Evolutionary conservation across 2,113 vertebrate genomes (phyloP), one percentile per base, ranked within the genome.

Genomic region (Solea solea): DNA sequence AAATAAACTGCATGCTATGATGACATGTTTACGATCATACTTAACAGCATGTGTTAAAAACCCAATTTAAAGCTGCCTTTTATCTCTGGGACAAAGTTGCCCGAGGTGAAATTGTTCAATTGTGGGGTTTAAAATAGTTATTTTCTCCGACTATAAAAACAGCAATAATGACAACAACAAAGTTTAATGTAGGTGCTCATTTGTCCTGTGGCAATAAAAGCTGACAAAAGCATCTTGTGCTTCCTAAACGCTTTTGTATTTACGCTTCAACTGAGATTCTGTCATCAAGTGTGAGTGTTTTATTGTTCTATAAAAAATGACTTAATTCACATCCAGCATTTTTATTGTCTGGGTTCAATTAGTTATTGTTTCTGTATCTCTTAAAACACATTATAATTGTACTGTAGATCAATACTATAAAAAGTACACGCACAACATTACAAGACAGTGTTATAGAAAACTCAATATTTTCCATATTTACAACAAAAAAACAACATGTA

Each of bases 351-450:
- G 1, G n/a, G 25, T 25, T 54, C 27, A 54, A 34, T 65, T 49
- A 48, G 3, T 57, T 45, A 48, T 40, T 39, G 61, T 62, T 60
- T 50, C 11, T 10, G 28, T 44, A 25, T 61, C n/a, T 70, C 11
- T 46, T 11, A 5, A 40, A 27, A 60, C 70, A 64, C 67, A 52
- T 52, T 45, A 60, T 41, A 58, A 25, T 44, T 44, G 44, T 21
- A 72, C 41, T 46, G 64, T 55, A 56, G 61, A 70, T 78, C 74
- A 66, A 76, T 49, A 34, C 51, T n/a, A 51, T 48, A 70, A 52
- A 71, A 53, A 54, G 28, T 16, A 56, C 45, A 63, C 57, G 45
- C 16, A 40, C 44, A 28, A 58, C 50, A 60, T 57, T 28, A 62
- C 13, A 49, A 13, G 28, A 69, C 13, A n/a, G 55, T 10, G 1